These are phyloP conservation scores for Anneissia japonica DNA, from an alignment of 35 echinoderm and acorn worm genomes.

Conservation along the genomic window DNA sequence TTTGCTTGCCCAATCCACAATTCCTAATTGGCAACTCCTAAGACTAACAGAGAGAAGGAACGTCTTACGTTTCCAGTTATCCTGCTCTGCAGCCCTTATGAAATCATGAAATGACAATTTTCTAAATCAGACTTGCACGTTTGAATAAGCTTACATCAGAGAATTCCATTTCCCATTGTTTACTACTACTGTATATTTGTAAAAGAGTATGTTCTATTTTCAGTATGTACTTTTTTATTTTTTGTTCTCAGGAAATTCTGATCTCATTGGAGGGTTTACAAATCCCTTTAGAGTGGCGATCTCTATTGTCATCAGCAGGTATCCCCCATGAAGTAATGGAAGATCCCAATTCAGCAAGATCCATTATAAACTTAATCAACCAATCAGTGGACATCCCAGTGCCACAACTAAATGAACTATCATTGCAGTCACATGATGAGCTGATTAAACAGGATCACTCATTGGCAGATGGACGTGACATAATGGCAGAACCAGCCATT, in stretches of 20 bases:
- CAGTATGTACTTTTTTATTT: too few relatives aligned
- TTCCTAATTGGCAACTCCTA: too few relatives aligned
- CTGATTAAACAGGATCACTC: neutral
- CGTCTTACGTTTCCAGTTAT: too few relatives aligned
- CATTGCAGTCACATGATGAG: slow-evolving; percentile 9
- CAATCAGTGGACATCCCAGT: slow-evolving; percentile 33
- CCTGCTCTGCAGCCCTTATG: too few relatives aligned
- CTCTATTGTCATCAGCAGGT: slow-evolving; percentile 26
- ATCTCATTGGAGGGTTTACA: slow-evolving; percentile 33
- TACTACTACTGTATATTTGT: too few relatives aligned
- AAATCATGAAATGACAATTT: too few relatives aligned
- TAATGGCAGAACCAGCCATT: neutral
- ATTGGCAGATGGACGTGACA: neutral
- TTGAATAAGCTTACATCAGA: too few relatives aligned
- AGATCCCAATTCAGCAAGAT: slow-evolving; percentile 39
- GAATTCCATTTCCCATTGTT: too few relatives aligned
- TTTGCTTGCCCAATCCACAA: too few relatives aligned
- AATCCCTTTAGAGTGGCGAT: slow-evolving; percentile 43
- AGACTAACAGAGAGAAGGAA: too few relatives aligned
- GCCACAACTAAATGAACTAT: slow-evolving; percentile 22
- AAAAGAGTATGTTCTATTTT: too few relatives aligned
- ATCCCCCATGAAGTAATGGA: slow-evolving; percentile 53
- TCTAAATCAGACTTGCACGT: too few relatives aligned
- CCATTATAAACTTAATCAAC: slow-evolving; percentile 43
- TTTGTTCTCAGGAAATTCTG: slow-evolving; percentile 34